Evolutionary conservation across 2,797 vertebrate species (phyloP).

Genomic region (Phylloscopus collybita): DNA sequence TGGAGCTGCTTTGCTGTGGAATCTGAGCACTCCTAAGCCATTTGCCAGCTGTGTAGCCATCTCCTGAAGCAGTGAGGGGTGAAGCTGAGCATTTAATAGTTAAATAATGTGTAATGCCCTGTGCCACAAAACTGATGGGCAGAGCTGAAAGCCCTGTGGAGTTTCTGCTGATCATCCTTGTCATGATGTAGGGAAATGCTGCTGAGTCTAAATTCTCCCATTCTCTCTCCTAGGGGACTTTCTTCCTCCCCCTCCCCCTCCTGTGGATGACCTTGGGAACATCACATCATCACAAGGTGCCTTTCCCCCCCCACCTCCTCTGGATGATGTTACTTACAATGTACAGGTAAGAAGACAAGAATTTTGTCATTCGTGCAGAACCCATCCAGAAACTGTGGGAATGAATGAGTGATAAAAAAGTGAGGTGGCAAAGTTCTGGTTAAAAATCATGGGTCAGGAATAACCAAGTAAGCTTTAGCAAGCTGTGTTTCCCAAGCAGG

Average conservation of each 20-base stretch:
- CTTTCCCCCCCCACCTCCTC: conserved; percentile 83
- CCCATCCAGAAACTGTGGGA: neutral
- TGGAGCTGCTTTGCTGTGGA: neutral
- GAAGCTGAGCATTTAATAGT: neutral
- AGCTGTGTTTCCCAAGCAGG: conserved; percentile 38
- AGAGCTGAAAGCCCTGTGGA: neutral
- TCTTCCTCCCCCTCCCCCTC: conserved; percentile 82
- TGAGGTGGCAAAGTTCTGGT: neutral
- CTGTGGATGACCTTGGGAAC: conserved; percentile 76
- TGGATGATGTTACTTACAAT: conserved; percentile 79
- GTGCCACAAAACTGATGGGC: neutral
- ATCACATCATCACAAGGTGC: conserved; percentile 77
- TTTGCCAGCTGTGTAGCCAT: neutral
- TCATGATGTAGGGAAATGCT: neutral
- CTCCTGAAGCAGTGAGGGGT: neutral
- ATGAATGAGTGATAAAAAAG: neutral
- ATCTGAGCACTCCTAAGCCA: neutral
- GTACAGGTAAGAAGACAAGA: conserved; percentile 76
- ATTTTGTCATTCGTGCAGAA: neutral
- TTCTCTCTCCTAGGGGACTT: conserved; percentile 83
- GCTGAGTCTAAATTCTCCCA: neutral
- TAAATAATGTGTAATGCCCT: neutral
- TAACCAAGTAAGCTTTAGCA: conserved; percentile 20
- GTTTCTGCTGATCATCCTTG: neutral
- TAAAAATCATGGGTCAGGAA: conserved; percentile 14